Evolutionary conservation across 2,888 invertebrate genomes (phyloP), one percentile per base, ranked within the genome.

Genomic region (Dromius quadrimaculatus): DNA sequence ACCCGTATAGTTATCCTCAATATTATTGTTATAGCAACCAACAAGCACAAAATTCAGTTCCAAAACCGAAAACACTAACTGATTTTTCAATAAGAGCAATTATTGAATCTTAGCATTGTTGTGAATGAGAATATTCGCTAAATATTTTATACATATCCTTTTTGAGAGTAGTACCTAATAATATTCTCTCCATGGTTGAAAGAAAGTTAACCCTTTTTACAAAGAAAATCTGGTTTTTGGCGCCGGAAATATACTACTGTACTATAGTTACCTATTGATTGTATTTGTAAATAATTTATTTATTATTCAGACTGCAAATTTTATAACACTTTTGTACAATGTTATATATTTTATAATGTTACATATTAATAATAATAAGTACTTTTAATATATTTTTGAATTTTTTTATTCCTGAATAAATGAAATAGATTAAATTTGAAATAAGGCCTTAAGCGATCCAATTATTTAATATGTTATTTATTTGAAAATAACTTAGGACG

Each of bases 31-130:
- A n/a, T n/a, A n/a, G n/a, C n/a, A n/a, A 54, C 8, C 50, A 23
- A 28, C 11, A 23, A 61, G 45, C 45, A 11, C 69, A 69, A 45
- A 38, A 59, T 59, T 43, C 69, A 4, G 45, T 45, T n/a, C 38
- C 38, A 22, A 72, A 70, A 62, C 74, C 78, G 5, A 78, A 71
- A 61, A 77, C 77, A 73, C 71, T 79, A 11, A 81, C 81, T 1
- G 81, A 81, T 75, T 81, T 81, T 73, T 81, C 81, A 1, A 81
- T 81, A 61, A 76, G 73, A 71, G 76, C 78, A 2, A 78, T 81
- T 54, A 78, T 76, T 9, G 79, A 78, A 6, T 72, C 74, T 47
- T 74, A 72, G 65, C 72, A 36, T 36, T 36, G n/a, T n/a, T n/a
- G n/a, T n/a, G n/a, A n/a, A n/a, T n/a, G n/a, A n/a, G n/a, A n/a